Evolutionary conservation across 2,888 invertebrate genomes (phyloP).

Genomic region (Neria commutata): DNA sequence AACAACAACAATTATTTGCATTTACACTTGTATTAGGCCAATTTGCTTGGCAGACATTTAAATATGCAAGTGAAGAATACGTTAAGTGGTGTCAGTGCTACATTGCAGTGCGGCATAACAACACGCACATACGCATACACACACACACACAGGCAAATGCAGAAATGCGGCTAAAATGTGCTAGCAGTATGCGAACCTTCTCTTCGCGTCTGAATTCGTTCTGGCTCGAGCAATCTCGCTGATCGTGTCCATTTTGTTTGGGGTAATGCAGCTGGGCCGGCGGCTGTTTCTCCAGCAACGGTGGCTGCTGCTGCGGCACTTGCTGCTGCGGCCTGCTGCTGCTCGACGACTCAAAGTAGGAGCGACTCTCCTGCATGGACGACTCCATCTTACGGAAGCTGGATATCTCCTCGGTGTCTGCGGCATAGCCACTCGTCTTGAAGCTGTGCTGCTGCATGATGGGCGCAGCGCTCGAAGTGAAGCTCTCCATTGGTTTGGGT

Average conservation of each 20-base stretch:
- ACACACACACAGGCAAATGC: no score
- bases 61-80: no score
- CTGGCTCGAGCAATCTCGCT: conserved; percentile 31
- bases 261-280: conserved; percentile 42
- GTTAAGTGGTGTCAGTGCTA: no score
- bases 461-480: conserved; percentile 59
- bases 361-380: conserved; percentile 47
- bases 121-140: no score
- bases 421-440: conserved; percentile 70
- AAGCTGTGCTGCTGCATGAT: conserved; percentile 56
- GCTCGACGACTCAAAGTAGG: conserved; percentile 40
- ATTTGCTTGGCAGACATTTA: background rate
- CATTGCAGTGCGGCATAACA: no score
- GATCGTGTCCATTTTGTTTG: conserved; percentile 36
- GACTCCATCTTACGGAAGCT: conserved; percentile 54
- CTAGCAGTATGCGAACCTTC: no score
- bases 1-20: conserved; percentile 27
- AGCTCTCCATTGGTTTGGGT: conserved; percentile 66
- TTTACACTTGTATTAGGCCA: background rate
- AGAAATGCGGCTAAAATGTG: no score
- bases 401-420: conserved; percentile 73
- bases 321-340: background rate
- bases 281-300: conserved; percentile 39
- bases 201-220: conserved; percentile 49
- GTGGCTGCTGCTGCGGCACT: conserved; percentile 4